These are phyloP conservation scores for Coboldia fuscipes DNA, from an alignment of 1,140 invertebrate genomes.

Conservation along the genomic window DNA sequence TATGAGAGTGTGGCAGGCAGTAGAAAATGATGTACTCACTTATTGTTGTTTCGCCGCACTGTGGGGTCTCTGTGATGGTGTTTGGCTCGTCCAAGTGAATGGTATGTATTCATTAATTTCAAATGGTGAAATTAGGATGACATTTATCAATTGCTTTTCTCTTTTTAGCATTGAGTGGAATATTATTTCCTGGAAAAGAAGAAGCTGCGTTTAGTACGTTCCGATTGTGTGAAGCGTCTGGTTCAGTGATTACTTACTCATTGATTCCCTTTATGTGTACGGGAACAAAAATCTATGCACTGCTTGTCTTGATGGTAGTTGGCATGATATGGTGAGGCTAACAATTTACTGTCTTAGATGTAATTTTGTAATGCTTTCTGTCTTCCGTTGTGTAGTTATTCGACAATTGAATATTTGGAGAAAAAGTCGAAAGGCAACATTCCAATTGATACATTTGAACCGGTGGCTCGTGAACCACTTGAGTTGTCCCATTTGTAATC, in stretches of 20 bases:
- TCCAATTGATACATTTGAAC: no score
- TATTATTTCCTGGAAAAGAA: constrained; percentile 64
- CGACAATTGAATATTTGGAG: neutral
- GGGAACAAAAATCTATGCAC: constrained; percentile 46
- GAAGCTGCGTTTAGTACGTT: constrained; percentile 89
- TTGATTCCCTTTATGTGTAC: constrained; percentile 60
- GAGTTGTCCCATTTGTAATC: no score
- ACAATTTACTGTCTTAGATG: constrained; percentile 15
- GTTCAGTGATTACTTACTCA: constrained; percentile 67
- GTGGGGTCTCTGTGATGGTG: constrained; percentile 78
- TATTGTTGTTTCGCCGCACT: constrained; percentile 70
- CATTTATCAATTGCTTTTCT: constrained; percentile 5
- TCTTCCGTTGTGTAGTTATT: neutral
- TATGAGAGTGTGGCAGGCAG: constrained; percentile 52
- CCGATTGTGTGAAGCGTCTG: constrained; percentile 74
- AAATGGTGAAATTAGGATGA: constrained; percentile 2
- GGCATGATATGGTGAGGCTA: constrained; percentile 48
- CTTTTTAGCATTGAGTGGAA: constrained; percentile 62
- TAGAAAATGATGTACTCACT: constrained; percentile 38
- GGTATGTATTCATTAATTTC: constrained; percentile 31
- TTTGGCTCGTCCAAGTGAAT: constrained; percentile 90
- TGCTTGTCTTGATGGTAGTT: constrained; percentile 46
- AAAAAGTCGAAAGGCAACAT: neutral
- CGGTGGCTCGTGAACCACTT: no score
- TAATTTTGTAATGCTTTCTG: constrained; percentile 8